These are phyloP conservation scores for Mirounga angustirostris DNA, from an alignment of 2,113 vertebrate genomes.

Conservation along the genomic window DNA sequence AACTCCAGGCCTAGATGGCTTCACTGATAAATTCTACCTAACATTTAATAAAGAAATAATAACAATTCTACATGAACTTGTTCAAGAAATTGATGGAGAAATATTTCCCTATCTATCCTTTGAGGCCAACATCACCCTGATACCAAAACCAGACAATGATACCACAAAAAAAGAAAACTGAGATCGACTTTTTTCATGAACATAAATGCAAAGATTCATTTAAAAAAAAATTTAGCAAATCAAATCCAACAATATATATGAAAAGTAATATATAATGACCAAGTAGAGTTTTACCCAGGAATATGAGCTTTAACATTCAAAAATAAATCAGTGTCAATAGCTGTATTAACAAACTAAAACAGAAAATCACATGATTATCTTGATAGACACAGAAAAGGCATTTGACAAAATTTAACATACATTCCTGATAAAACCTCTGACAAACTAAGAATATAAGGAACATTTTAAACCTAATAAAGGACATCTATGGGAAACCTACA, in stretches of 20 bases:
- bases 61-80: background rate
- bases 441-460: background rate
- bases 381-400: background rate
- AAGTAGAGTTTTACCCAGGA: background rate
- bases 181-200: background rate
- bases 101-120: background rate
- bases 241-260: background rate
- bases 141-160: background rate
- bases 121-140: background rate
- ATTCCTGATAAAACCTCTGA: constrained; percentile 12
- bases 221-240: background rate
- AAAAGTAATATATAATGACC: background rate
- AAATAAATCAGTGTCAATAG: background rate
- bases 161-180: background rate
- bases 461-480: background rate
- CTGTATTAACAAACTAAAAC: background rate
- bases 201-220: background rate
- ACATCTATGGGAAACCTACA: background rate
- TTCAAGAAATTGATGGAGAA: background rate
- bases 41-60: background rate
- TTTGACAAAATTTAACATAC: background rate
- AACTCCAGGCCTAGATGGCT: background rate
- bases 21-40: background rate
- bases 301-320: background rate
- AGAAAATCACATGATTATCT: constrained; percentile 3